Evolutionary conservation across 2,113 vertebrate genomes (phyloP), one percentile per base, ranked within the genome.

Genomic region (Athene noctua): DNA sequence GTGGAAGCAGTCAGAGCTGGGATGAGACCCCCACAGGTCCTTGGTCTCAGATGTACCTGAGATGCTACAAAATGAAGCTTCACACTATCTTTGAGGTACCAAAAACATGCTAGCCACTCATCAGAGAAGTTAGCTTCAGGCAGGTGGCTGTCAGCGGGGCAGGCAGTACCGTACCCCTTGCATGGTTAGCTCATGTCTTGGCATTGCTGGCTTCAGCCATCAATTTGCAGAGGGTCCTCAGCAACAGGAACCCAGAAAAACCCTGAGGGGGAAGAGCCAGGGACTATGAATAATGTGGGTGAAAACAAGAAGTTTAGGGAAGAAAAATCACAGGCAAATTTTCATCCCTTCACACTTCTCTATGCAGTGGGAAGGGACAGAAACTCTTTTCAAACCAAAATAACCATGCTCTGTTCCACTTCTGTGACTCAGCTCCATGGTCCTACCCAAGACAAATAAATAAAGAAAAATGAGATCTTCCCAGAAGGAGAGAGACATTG

Each of bases 331-430:
- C 86, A 92, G 86, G 78, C 54, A 93, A 95, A 62, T 90, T 94
- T 96, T 88, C 72, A 90, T 88, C 90, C 82, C 88, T 95, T 93
- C 90, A 78, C 90, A 84, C 94, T 96, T 94, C 47, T 74, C 55
- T 93, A 15, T 59, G 32, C 63, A 90, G 94, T 94, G 88, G 88
- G 96, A 96, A 93, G 79, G 93, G 94, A 92, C 89, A 91, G 83
- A 95, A 96, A 91, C 71, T 90, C 57, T 93, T 44, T 73, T 92
- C 57, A 86, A 90, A 91, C 78, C 42, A 94, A 95, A 97, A 95
- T 95, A 96, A 87, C 84, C 70, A 5, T 46, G 42, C 59, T 94
- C 66, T 5, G 0, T 77, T 93, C 71, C 79, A 58, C 23, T 92
- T 46, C 77, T 86, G 68, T 93, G 92, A 96, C 83, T 95, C 94